Percentiles rank a stretch among this genome's conserved stretches.
These are phyloP conservation scores for Lampropteryx suffumata DNA, from an alignment of 2,888 invertebrate genomes.

Conservation along the genomic window DNA sequence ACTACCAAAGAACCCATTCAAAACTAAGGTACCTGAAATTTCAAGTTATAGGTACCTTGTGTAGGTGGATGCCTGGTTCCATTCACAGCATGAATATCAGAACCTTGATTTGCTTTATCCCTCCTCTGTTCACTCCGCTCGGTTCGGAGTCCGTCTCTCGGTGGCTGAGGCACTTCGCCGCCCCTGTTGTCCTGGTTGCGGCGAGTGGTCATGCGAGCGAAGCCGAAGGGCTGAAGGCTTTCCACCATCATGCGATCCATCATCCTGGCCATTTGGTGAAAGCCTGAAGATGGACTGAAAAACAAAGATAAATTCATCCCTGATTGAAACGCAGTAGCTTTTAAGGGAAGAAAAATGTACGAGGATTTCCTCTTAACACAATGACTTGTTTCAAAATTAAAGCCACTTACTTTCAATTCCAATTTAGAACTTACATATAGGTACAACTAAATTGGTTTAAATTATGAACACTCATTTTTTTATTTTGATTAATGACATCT, in stretches of 20 bases:
- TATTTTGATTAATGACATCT: conserved; percentile 2
- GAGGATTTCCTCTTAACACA: too few relatives aligned
- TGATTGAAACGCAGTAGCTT: too few relatives aligned
- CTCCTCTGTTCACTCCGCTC: conserved; percentile 56
- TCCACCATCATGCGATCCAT: conserved; percentile 88
- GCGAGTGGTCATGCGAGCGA: conserved; percentile 84
- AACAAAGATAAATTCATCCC: conserved; percentile 1
- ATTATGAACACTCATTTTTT: conserved; percentile 4
- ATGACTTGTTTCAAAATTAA: too few relatives aligned
- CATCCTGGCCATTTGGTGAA: conserved; percentile 88
- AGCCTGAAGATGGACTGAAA: conserved; percentile 80
- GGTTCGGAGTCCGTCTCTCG: conserved; percentile 60
- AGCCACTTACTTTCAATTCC: not conserved
- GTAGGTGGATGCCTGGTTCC: conserved; percentile 74
- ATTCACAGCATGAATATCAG: conserved; percentile 55
- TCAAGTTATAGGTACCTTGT: too few relatives aligned
- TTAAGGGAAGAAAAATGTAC: too few relatives aligned
- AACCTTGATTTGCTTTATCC: conserved; percentile 48
- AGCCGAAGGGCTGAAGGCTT: conserved; percentile 85
- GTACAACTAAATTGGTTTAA: not conserved
- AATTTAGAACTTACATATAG: not conserved
- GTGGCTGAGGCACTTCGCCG: conserved; percentile 50
- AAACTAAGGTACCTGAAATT: too few relatives aligned
- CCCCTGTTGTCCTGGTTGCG: conserved; percentile 53
- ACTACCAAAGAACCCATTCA: too few relatives aligned